Evolutionary conservation across 2,888 invertebrate genomes (phyloP).

Genomic region (Euzophera pinguis): DNA sequence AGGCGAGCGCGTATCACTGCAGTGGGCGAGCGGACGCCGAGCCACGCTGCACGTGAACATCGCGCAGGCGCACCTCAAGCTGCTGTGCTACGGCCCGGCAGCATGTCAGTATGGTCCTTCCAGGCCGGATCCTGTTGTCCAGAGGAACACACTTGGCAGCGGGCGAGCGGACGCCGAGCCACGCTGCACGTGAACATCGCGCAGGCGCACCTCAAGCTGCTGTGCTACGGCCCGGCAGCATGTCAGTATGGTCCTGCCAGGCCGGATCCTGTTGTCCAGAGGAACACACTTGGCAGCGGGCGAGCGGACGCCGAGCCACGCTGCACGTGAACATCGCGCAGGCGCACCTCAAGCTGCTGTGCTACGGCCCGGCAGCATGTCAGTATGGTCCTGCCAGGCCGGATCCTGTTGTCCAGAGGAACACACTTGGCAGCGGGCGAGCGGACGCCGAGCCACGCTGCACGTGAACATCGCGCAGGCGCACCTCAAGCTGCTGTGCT

Average conservation of each 20-base stretch:
- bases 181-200: constrained; percentile 87
- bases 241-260: constrained; percentile 39
- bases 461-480: constrained; percentile 84
- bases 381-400: constrained; percentile 26
- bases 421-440: constrained; percentile 81
- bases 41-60: constrained; percentile 89
- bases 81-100: constrained; percentile 67
- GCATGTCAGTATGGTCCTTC: constrained; percentile 41
- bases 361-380: constrained; percentile 65
- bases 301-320: constrained; percentile 83
- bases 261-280: too few relatives aligned
- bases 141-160: constrained; percentile 61
- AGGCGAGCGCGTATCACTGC: constrained; percentile 87
- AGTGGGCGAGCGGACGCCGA: constrained; percentile 85
- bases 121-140: too few relatives aligned
- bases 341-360: constrained; percentile 65
- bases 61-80: constrained; percentile 65
- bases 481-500: constrained; percentile 64
- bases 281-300: constrained; percentile 79
- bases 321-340: constrained; percentile 86
- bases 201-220: constrained; percentile 66
- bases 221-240: constrained; percentile 63
- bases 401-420: too few relatives aligned
- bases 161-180: constrained; percentile 85
- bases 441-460: constrained; percentile 84